phyloP scores from a whole-genome alignment of 2,797 vertebrate species.

The Gila robusta region DNA sequence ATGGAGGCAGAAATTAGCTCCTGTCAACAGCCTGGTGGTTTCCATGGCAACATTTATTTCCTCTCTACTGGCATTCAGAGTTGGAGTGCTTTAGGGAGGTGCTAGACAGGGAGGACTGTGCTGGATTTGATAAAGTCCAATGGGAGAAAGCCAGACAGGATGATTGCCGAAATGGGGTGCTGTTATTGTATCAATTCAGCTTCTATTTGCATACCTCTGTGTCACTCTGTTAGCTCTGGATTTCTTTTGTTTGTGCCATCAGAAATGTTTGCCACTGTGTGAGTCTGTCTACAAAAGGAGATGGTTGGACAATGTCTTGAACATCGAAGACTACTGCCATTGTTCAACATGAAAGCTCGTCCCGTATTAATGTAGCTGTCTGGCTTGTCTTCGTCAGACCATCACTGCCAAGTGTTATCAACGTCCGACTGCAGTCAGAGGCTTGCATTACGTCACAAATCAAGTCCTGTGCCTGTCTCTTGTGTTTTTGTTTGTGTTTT shows the following conservation, averaged over 20 bases:
- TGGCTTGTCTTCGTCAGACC: conserved; percentile 20
- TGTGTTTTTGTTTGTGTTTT: conserved; percentile 1
- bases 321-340: conserved; percentile 10
- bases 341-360: conserved; percentile 19
- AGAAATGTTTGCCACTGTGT: neutral
- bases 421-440: conserved; percentile 16
- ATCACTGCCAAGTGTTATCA: conserved; percentile 51
- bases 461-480: conserved; percentile 47
- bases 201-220: conserved; percentile 45
- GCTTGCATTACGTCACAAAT: conserved; percentile 40
- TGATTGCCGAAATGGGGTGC: conserved; percentile 32
- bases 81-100: conserved; percentile 43
- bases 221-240: conserved; percentile 57
- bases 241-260: conserved; percentile 54
- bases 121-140: conserved; percentile 45
- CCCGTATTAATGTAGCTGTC: conserved; percentile 30
- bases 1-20: conserved; percentile 59
- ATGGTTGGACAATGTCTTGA: neutral
- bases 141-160: conserved; percentile 18
- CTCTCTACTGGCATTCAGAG: conserved; percentile 47
- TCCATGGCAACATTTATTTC: conserved; percentile 57
- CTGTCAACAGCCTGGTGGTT: conserved; percentile 60
- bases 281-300: conserved; percentile 1
- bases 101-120: conserved; percentile 35
- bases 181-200: conserved; percentile 44